Evolutionary conservation across 1,140 invertebrate genomes (phyloP).

Genomic region (Prorops nasuta): DNA sequence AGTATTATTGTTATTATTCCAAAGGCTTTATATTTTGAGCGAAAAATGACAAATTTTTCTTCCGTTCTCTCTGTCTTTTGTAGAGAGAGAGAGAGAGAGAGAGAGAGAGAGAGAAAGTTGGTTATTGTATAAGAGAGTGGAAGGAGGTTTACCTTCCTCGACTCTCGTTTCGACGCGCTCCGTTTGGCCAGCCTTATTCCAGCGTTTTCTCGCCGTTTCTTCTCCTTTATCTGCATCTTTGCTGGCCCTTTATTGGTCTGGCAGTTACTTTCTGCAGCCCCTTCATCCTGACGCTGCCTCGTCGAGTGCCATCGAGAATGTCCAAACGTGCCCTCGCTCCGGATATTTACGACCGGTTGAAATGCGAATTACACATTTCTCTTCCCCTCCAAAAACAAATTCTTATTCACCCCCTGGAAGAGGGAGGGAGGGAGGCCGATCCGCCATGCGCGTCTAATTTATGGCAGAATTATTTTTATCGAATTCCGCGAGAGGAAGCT

Average conservation of each 20-base stretch:
- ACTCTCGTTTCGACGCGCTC: conserved; percentile 18
- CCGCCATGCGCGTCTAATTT: not conserved
- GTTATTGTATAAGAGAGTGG: not conserved
- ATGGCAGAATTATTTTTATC: not conserved
- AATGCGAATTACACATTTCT: not conserved
- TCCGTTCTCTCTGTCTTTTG: not conserved
- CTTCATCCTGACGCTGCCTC: not conserved
- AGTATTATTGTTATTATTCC: no score
- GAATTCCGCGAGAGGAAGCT: no score
- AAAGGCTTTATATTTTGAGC: no score
- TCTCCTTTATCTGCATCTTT: conserved; percentile 3
- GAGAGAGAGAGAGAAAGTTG: not conserved
- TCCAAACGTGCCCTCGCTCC: not conserved
- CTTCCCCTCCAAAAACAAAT: no score
- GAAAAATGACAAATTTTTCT: no score
- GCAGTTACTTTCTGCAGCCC: conserved; percentile 14
- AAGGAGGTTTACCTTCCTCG: conserved; percentile 1
- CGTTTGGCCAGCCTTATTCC: conserved; percentile 7
- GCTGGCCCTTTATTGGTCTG: conserved; percentile 18
- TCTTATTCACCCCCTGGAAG: no score
- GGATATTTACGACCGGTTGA: not conserved
- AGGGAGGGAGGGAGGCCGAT: not conserved
- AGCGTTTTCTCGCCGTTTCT: conserved; percentile 6
- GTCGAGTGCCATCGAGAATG: no score
- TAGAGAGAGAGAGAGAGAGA: not conserved